Evolutionary conservation across 2,797 vertebrate species (phyloP).

Genomic region (Pogonophryne albipinna): DNA sequence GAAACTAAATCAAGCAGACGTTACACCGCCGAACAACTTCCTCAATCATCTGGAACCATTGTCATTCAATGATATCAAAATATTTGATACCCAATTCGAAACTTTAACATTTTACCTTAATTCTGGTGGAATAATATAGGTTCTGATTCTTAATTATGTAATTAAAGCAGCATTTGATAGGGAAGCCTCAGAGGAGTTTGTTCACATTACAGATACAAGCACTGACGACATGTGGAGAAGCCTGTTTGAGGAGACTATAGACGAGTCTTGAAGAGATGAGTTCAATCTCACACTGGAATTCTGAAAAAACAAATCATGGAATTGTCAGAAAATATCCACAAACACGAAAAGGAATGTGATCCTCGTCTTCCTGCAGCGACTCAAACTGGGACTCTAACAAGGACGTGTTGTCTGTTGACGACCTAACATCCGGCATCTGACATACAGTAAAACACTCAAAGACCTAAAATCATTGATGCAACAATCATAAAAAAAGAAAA

Average conservation of each 20-base stretch:
- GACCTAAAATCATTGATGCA: constrained; percentile 27
- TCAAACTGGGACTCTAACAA: constrained; percentile 38
- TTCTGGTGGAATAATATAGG: constrained; percentile 36
- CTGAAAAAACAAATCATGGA: constrained; percentile 56
- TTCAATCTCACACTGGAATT: constrained; percentile 66
- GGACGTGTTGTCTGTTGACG: constrained; percentile 46
- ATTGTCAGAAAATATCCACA: constrained; percentile 66
- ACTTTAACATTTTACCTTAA: constrained; percentile 9
- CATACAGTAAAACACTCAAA: constrained; percentile 45
- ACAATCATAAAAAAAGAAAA: constrained; percentile 26
- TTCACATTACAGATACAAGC: constrained; percentile 46
- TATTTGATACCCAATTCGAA: constrained; percentile 27
- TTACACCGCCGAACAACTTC: constrained; percentile 35
- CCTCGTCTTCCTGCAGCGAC: constrained; percentile 49
- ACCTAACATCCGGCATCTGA: constrained; percentile 36
- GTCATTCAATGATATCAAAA: constrained; percentile 21
- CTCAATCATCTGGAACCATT: constrained; percentile 17
- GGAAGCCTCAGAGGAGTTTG: constrained; percentile 42
- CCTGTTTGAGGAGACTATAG: constrained; percentile 33
- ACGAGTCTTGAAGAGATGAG: constrained; percentile 28
- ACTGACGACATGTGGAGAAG: constrained; percentile 23
- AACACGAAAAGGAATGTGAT: constrained; percentile 79
- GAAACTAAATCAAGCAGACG: constrained; percentile 20
- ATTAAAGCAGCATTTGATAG: constrained; percentile 25
- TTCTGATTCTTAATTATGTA: constrained; percentile 7